Percentiles rank a stretch among this genome's conserved stretches.
phyloP scores from a whole-genome alignment of 2,888 invertebrate species.

The Noctua fimbriata region DNA sequence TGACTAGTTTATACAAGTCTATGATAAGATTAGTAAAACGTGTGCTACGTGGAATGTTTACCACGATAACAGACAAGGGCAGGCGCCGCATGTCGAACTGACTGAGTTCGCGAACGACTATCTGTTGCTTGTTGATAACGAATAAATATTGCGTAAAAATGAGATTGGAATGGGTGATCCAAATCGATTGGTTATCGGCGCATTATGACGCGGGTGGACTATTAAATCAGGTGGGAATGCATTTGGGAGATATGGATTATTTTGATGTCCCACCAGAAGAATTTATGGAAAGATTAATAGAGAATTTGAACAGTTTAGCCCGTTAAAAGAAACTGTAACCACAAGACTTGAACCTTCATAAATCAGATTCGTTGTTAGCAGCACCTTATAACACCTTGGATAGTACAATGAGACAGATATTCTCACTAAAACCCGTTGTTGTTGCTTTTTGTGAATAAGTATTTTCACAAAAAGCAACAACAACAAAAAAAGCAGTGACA shows the following conservation, averaged over 20 bases:
- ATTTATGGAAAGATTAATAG: not conserved
- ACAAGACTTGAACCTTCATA: not conserved
- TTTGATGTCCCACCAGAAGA: not conserved
- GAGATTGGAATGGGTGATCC: conserved; percentile 19
- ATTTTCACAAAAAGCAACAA: not conserved
- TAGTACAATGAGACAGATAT: not conserved
- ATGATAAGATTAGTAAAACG: conserved; percentile 53
- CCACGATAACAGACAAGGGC: conserved; percentile 33
- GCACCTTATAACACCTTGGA: not conserved
- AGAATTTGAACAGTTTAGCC: not conserved
- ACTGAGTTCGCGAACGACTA: conserved; percentile 9
- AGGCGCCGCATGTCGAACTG: conserved; percentile 8
- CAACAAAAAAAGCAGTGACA: not conserved
- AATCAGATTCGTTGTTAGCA: not conserved
- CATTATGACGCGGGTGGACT: conserved; percentile 24
- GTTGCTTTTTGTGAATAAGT: too few relatives aligned
- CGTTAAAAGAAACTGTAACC: not conserved
- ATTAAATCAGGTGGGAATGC: conserved; percentile 12
- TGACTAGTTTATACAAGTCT: not conserved
- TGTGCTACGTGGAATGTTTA: conserved; percentile 39
- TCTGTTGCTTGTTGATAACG: conserved; percentile 31
- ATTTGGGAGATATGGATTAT: conserved; percentile 6
- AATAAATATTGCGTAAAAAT: conserved; percentile 44
- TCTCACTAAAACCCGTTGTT: too few relatives aligned
- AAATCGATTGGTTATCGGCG: conserved; percentile 30